Conservation (phyloP, 1,140 invertebrate species). For the Brachionus sp. region DNA sequence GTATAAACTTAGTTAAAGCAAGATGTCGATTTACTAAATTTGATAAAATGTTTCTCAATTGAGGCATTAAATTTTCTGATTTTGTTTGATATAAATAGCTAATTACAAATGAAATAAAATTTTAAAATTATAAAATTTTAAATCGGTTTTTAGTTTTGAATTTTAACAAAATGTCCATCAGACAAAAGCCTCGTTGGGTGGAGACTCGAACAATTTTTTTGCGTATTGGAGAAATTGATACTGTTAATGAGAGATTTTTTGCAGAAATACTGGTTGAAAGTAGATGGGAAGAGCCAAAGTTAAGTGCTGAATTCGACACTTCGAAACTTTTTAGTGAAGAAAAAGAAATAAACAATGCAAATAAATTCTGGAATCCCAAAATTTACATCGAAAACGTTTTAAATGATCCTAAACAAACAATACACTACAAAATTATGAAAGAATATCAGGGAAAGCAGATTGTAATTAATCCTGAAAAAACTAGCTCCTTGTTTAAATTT, state of each 20-base stretch:
- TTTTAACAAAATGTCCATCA: neutral
- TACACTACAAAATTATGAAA: constrained; percentile 21
- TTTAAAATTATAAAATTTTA: too few relatives aligned
- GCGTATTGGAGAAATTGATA: constrained; percentile 47
- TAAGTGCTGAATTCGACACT: neutral
- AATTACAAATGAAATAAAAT: neutral
- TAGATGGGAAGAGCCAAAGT: constrained; percentile 43
- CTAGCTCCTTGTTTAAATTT: constrained; percentile 3
- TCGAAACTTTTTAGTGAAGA: neutral
- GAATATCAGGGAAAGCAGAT: neutral
- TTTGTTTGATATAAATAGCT: neutral
- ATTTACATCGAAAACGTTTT: constrained; percentile 47
- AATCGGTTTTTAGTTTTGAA: too few relatives aligned
- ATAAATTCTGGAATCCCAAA: constrained; percentile 40
- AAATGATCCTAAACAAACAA: constrained; percentile 40
- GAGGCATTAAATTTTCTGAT: neutral
- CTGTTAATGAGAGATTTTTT: constrained; percentile 46
- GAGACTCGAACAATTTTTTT: constrained; percentile 34
- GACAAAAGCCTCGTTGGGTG: neutral
- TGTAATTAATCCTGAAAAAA: neutral
- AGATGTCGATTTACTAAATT: neutral
- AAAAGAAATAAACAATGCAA: constrained; percentile 8
- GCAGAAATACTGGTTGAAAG: constrained; percentile 47
- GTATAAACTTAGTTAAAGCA: neutral
- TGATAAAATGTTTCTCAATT: constrained; percentile 1